Percentiles rank a stretch among this genome's conserved stretches.
phyloP scores from a whole-genome alignment of 30 jellyfish, hydroid and myxozoan species.

The Morbakka virulenta region DNA sequence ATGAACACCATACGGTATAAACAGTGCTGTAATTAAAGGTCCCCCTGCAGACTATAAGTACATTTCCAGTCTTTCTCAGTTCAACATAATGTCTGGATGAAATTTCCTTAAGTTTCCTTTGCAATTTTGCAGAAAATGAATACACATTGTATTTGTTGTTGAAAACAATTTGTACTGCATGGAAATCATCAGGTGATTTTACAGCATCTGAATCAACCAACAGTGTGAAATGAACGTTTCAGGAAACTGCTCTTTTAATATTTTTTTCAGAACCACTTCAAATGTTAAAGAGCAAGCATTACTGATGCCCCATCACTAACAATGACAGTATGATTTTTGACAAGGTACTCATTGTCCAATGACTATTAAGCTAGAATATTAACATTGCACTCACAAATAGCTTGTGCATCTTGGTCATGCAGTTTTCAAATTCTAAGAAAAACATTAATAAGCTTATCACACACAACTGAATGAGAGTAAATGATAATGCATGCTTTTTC shows the following conservation, averaged over 20 bases:
- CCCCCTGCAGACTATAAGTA: background rate
- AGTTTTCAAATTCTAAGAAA: constrained; percentile 12
- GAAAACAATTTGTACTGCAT: background rate
- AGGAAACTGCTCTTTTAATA: background rate
- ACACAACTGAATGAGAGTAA: background rate
- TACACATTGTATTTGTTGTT: background rate
- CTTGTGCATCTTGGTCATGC: constrained; percentile 16
- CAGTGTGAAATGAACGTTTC: background rate
- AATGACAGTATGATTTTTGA: background rate
- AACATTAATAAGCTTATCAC: background rate
- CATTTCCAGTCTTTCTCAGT: too few relatives aligned
- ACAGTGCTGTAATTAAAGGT: background rate
- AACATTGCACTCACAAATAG: background rate
- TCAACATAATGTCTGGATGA: too few relatives aligned
- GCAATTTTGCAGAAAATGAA: background rate
- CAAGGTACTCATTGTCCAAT: background rate
- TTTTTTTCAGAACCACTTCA: background rate
- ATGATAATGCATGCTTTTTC: background rate
- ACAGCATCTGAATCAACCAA: background rate
- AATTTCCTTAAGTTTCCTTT: too few relatives aligned
- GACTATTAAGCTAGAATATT: background rate
- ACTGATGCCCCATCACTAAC: background rate
- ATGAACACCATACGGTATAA: background rate
- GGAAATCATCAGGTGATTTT: background rate
- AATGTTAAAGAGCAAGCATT: background rate